Base-by-base conservation (phyloP, 2,797 vertebrate species). In the Craterocephalus amniculus region DNA sequence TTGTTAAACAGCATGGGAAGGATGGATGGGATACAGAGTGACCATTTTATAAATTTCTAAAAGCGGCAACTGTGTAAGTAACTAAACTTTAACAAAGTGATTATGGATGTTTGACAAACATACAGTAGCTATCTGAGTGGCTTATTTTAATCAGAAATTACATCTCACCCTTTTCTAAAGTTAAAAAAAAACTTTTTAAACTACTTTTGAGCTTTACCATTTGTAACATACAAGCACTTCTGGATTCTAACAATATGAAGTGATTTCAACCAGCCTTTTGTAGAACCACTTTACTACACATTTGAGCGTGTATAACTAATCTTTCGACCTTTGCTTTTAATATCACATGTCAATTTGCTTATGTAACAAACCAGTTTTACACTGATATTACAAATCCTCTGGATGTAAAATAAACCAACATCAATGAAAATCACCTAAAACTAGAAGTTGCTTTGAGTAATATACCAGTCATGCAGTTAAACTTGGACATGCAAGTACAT, bases 401-500 rank as follows among this genome's bases (percentile, higher is more conserved):
- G 9, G 18, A 26, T 38, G 24, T 36, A 27, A 64, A 40, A 54
- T 1, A 64, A 38, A 38, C n/a, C n/a, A n/a, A 35, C 22, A 27
- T 56, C 31, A 31, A 52, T 34, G 36, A 61, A 52, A 34, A 31
- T 34, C 22, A 70, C 35, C 13, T 55, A 8, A 14, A 35, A 26
- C 32, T 31, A 31, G n/a, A 40, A 20, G n/a, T n/a, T 62, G 26
- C 38, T 38, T 6, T 62, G 24, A n/a, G 24, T 20, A 32, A 29
- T 57, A 22, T 29, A 26, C 5, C 10, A 40, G 22, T 26, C 2
- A 4, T 51, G 57, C 38, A 65, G 24, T 3, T 56, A 27, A 58
- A 54, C 29, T 18, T 67, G 20, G 4, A 20, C 72, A 63, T 59
- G 11, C 7, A 45, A 62, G 65, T 63, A 36, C 70, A 70, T n/a